Base-by-base conservation (phyloP, 1,140 invertebrate species). In the Planococcus citri region DNA sequence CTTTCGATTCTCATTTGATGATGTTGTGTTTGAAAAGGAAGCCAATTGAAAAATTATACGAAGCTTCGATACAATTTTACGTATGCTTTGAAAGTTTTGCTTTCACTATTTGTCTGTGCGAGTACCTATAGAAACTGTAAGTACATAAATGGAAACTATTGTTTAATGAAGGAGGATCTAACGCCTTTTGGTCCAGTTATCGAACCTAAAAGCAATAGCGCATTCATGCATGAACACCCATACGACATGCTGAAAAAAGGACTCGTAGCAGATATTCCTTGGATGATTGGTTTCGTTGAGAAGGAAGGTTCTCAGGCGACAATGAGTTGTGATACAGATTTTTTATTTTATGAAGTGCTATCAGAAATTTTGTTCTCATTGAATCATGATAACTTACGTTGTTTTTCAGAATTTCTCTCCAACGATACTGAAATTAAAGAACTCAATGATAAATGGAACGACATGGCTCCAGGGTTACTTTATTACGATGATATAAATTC, bases 21-120 rank as follows among this genome's bases (percentile, higher is more conserved):
- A 78, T 90, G 1, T 82, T 84, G n/a, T 94, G 91, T 78, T 78
- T 94, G 0, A 82, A 82, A 71, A 79, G 83, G 68, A 78, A 84
- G 60, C 84, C 86, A 0, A 84, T 83, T 12, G 79, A 82, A n/a
- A 78, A 78, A 6, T 75, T 87, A 9, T 80, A 85, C 8, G 72
- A 77, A 71, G 74, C 78, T 2, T 33, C 29, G 29, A 6, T 6
- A 6, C 29, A 33, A 33, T 33, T 33, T 6, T 3, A 6, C 4
- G 29, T 33, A 33, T 3, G 29, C 12, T 33, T n/a, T n/a, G n/a
- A n/a, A n/a, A n/a, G n/a, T n/a, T n/a, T n/a, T 33, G 29, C 12
- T 33, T 33, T 33, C 3, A 3, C 29, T 33, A 33, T 3, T 12
- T 33, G 12, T 12, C 29, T 33, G 12, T 33, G 29, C 29, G 4